Conservation (phyloP, 2,888 invertebrate species). For the Parasteatoda lunata region DNA sequence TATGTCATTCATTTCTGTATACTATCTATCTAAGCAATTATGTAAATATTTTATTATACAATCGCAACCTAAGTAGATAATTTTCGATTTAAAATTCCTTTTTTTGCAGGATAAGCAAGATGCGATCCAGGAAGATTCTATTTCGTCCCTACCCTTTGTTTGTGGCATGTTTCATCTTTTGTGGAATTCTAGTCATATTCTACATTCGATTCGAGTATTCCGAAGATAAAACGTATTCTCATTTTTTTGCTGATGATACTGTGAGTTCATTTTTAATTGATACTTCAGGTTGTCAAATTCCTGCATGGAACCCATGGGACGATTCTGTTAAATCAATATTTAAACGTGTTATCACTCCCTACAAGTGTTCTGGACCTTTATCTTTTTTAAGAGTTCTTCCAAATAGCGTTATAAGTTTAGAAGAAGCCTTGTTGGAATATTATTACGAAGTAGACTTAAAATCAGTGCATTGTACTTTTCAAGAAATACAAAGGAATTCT, state of each 20-base stretch:
- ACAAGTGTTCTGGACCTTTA: slow-evolving; percentile 43
- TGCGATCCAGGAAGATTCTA: no score
- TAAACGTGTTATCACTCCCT: slow-evolving; percentile 16
- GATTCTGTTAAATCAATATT: slow-evolving; percentile 39
- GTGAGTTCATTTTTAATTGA: slow-evolving; percentile 37
- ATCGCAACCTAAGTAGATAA: no score
- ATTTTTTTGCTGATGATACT: slow-evolving; percentile 27
- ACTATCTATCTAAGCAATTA: no score
- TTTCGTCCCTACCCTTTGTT: slow-evolving; percentile 15
- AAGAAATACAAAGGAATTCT: slow-evolving; percentile 27
- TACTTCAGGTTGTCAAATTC: slow-evolving; percentile 64
- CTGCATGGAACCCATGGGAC: slow-evolving; percentile 58
- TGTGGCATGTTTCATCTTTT: slow-evolving; percentile 30
- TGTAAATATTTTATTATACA: no score
- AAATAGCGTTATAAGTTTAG: slow-evolving; percentile 37
- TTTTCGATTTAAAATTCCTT: no score
- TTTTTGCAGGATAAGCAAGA: no score
- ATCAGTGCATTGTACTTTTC: slow-evolving; percentile 51
- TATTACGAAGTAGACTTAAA: slow-evolving; percentile 49
- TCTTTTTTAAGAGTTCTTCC: slow-evolving; percentile 47
- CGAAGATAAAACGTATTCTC: slow-evolving; percentile 19
- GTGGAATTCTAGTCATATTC: slow-evolving; percentile 24
- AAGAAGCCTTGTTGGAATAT: slow-evolving; percentile 49
- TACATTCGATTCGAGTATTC: slow-evolving; percentile 17
- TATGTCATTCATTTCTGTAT: no score